A percentile compares a stretch with the other conserved stretches of the same genome.
Evolutionary conservation across 2,113 vertebrate species (phyloP).

Genomic region (Phalacrocorax aristotelis): DNA sequence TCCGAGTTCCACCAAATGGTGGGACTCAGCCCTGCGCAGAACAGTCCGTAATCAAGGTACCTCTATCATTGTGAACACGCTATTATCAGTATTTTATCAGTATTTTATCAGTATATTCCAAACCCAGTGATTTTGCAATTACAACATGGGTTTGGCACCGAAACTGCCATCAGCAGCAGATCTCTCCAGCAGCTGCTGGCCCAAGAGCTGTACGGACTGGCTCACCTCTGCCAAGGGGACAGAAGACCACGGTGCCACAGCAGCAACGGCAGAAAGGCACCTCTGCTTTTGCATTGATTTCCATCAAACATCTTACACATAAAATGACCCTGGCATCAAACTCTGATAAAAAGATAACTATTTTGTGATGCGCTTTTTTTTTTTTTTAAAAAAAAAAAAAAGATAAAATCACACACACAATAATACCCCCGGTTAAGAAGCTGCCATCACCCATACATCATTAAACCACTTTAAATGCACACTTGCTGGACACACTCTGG

Average conservation of each 20-base stretch:
- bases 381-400: not conserved
- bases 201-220: not conserved
- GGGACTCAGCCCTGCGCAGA: not conserved
- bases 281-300: not conserved
- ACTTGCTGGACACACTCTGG: not conserved
- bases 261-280: not conserved
- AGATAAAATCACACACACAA: not conserved
- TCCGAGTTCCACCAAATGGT: not conserved
- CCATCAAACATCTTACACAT: not conserved
- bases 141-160: not conserved
- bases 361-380: not conserved
- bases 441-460: not conserved
- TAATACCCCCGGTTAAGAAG: rapidly evolving
- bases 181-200: not conserved
- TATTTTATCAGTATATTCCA: not conserved
- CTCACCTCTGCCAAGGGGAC: not conserved
- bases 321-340: not conserved
- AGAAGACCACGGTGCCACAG: not conserved
- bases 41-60: not conserved
- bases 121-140: not conserved
- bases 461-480: not conserved
- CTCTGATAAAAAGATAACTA: not conserved
- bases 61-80: not conserved
- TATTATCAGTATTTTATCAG: not conserved
- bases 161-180: not conserved